Evolutionary conservation across 2,888 invertebrate species (phyloP), one percentile per base, ranked within the genome.

Genomic region (Muschampia staudingeri): DNA sequence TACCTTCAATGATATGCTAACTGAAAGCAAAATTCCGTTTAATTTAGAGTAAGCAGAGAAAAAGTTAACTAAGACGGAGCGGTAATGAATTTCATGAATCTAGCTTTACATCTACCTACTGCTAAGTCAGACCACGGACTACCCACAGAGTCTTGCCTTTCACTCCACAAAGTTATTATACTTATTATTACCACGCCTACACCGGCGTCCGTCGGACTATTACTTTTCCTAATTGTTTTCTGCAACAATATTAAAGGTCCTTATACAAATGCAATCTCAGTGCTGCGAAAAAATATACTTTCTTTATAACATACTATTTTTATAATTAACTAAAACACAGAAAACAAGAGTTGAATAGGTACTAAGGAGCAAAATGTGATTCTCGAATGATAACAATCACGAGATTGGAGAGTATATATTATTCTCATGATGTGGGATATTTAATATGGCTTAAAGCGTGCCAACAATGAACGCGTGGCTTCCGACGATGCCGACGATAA

Each of bases 81-180:
- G 90, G 90, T 89, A 65, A 37, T 71, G 56, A 83, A 83, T 82
- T 80, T 67, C 19, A 80, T 91, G 91, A 88, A 91, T 91, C 90
- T 89, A 30, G 73, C 73, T 65, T 67, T 40, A 76, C 14, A 30
- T 65, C 25, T 25, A 85, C 85, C 25, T 25, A 85, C 85, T 83
- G 85, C 67, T 76, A 70, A 86, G 83, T 83, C 86, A 86, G 84
- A 83, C 83, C 87, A 86, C 88, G 69, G 37, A 69, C 69, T 69
- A 40, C 37, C 69, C 69, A 69, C 90, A 92, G 94, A 91, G 91
- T 92, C 93, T 93, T 94, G 91, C 95, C 95, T 95, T 95, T 95
- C 95, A 95, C 95, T 95, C 89, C 84, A 88, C 90, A 89, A 90
- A 91, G 90, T 90, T 93, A 91, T 92, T 88, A 85, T 86, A 52